Base-by-base conservation (phyloP, 2,113 vertebrate species). In the Hippocampus guttulatus region DNA sequence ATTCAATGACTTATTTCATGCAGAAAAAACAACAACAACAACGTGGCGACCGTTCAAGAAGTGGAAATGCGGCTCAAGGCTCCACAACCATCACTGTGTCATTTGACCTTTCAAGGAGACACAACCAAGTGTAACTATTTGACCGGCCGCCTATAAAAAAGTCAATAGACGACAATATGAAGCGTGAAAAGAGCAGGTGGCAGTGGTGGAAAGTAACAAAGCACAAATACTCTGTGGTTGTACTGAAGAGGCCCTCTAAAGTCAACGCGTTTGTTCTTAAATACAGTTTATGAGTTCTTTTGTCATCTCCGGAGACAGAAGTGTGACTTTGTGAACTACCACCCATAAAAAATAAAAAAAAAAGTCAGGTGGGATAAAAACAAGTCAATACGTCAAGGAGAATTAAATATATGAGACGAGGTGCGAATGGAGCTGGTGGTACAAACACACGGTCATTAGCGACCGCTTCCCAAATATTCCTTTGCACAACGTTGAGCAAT, bases 401-500 rank as follows among this genome's bases (percentile, higher is more conserved):
- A 20, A 54, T 30, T 3, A 27, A 67, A 25, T 66, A 27, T 20
- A 20, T 3, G 21, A 61, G 58, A 67, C 12, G 25, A 52, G 47
- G 49, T 10, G 27, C 21, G 20, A 38, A 68, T 20, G 54, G 14
- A 54, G 66, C 66, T 33, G 51, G 16, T 68, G 66, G 27, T 52
- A 64, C 12, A 82, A 71, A 80, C 73, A 69, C 64, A 45, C 30
- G 62, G 74, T 78, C 75, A 84, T 89, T 86, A 87, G 78, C 8
- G 15, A 63, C 68, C 18, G 1, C 77, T 68, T 77, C 75, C 38
- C 68, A 88, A 86, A 87, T 84, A 80, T 87, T 83, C 75, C 74
- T 81, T 87, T 84, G 68, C 85, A 87, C 81, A 54, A 10, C 6
- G 67, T 65, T 78, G 81, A 74, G 75, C 67, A 81, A 85, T 84